phyloP scores from a whole-genome alignment of 2,888 invertebrate genomes.

The Melipona bicolor region DNA sequence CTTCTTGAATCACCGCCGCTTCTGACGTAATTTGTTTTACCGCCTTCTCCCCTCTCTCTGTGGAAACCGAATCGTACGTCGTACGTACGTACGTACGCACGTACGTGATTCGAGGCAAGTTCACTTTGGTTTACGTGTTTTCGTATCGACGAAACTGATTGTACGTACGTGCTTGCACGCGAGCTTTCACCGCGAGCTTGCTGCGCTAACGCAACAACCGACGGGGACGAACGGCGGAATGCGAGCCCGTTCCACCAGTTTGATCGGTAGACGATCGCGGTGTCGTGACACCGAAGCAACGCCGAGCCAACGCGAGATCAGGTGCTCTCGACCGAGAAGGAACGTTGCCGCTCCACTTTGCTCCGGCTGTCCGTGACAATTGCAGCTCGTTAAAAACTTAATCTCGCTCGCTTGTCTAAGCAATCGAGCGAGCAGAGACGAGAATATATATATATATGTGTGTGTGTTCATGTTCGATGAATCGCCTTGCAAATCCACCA shows the following conservation, averaged over 20 bases:
- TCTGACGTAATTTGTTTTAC: slow-evolving; percentile 5
- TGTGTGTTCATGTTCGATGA: no score
- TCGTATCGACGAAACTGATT: neutral
- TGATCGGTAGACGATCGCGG: slow-evolving; percentile 51
- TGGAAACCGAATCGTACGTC: neutral
- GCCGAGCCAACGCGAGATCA: slow-evolving; percentile 26
- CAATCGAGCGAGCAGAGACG: neutral
- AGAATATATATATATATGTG: no score
- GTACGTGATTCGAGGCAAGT: neutral
- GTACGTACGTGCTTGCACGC: no score
- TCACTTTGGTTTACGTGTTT: neutral
- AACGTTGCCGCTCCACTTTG: slow-evolving; percentile 49
- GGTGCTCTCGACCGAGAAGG: slow-evolving; percentile 42
- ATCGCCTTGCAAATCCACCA: no score
- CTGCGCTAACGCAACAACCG: slow-evolving; percentile 23
- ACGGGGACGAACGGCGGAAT: slow-evolving; percentile 57
- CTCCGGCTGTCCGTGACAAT: slow-evolving; percentile 19
- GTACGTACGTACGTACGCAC: neutral
- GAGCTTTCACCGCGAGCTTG: no score
- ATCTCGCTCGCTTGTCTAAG: no score
- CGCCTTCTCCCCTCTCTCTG: neutral
- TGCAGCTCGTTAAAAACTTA: slow-evolving; percentile 31
- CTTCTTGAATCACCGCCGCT: neutral
- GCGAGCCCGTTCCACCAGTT: slow-evolving; percentile 53
- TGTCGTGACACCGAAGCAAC: slow-evolving; percentile 49